phyloP scores from a whole-genome alignment of 2,797 vertebrate genomes.

The Cottoperca gobio region DNA sequence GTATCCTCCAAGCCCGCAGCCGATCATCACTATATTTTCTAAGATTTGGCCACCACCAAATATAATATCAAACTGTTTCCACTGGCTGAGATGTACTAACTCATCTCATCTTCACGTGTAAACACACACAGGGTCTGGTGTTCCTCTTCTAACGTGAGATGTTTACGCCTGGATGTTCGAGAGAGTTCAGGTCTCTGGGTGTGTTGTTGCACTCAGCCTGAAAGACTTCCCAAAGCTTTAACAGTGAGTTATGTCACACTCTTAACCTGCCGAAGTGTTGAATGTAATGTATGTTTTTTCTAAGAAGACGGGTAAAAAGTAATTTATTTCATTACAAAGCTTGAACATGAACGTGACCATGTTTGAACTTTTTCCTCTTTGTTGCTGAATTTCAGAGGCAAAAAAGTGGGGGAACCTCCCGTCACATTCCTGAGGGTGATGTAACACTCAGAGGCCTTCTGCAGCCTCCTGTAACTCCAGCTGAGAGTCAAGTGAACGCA shows the following conservation, averaged over 20 bases:
- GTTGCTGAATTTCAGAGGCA: background rate
- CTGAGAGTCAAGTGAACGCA: background rate
- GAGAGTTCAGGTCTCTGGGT: background rate
- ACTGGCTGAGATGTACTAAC: too few species aligned
- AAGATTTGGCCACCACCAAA: too few species aligned
- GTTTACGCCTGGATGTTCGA: background rate
- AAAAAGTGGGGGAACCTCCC: conserved; percentile 9
- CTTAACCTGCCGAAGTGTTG: background rate
- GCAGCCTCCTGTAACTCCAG: conserved; percentile 3
- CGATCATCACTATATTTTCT: too few species aligned
- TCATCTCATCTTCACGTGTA: too few species aligned
- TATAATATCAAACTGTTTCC: too few species aligned
- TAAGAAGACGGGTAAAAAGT: background rate
- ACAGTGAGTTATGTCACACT: background rate
- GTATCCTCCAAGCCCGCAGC: too few species aligned
- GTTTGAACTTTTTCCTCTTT: background rate
- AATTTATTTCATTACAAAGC: background rate
- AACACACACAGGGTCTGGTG: too few species aligned
- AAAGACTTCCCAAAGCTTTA: too few species aligned
- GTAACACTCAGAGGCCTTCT: background rate
- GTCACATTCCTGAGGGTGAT: conserved; percentile 52
- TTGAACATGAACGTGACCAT: background rate
- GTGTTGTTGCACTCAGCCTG: too few species aligned
- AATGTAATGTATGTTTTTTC: background rate
- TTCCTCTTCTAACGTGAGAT: too few species aligned